Evolutionary conservation across 2,888 invertebrate species (phyloP).

Genomic region (Pristionchus japonicus): DNA sequence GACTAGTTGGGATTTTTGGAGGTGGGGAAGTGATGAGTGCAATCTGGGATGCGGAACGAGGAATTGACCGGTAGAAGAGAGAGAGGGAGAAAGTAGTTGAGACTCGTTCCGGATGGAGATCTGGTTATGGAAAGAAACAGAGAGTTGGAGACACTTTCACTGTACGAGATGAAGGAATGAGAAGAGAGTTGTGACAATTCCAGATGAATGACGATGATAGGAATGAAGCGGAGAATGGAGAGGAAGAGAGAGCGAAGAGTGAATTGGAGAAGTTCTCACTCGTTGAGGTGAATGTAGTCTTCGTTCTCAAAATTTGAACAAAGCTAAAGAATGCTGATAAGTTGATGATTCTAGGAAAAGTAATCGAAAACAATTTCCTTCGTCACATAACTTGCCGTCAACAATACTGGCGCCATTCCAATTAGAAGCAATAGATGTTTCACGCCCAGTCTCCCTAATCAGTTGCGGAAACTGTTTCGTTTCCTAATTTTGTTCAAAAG

Average conservation of each 20-base stretch:
- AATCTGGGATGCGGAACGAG: background rate
- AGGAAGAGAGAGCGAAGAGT: background rate
- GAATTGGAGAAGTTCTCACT: background rate
- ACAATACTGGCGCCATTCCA: background rate
- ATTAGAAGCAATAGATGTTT: background rate
- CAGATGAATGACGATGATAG: background rate
- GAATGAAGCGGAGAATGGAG: background rate
- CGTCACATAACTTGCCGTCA: background rate
- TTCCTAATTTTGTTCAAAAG: background rate
- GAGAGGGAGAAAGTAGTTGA: background rate
- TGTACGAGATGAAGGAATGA: background rate
- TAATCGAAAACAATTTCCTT: background rate
- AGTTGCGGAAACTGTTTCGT: background rate
- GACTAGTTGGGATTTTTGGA: background rate
- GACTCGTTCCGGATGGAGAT: background rate
- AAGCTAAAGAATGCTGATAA: no score
- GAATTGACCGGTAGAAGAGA: background rate
- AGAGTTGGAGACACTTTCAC: background rate
- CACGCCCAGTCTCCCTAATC: background rate
- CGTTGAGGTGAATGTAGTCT: background rate
- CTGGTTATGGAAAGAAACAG: slow-evolving; percentile 21
- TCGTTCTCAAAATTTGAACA: background rate
- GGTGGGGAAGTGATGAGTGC: background rate
- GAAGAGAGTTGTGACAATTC: background rate
- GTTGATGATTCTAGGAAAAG: background rate